phyloP scores from a whole-genome alignment of 2,888 invertebrate genomes.

The Mythimna impura region DNA sequence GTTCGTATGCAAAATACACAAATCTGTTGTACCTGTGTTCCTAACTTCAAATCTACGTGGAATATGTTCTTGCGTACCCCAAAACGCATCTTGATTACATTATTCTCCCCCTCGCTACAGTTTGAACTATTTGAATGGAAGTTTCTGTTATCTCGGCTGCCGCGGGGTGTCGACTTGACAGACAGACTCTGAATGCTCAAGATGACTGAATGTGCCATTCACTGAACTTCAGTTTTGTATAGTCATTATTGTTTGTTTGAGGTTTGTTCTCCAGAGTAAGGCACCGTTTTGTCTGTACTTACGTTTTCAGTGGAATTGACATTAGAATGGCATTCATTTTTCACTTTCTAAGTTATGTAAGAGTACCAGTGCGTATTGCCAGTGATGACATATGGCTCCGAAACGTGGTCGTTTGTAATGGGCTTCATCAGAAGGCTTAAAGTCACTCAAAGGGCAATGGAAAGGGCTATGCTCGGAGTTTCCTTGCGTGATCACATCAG shows the following conservation, averaged over 20 bases:
- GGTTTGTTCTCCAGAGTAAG: not conserved
- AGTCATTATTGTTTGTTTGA: constrained; percentile 12
- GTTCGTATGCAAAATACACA: not conserved
- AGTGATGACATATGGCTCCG: no score
- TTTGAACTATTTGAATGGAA: constrained; percentile 52
- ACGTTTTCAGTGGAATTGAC: not conserved
- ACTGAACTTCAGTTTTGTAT: constrained; percentile 26
- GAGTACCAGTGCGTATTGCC: no score
- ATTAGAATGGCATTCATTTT: no score
- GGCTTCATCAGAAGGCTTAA: no score
- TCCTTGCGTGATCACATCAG: no score
- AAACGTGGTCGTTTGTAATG: no score
- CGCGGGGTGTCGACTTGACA: constrained; percentile 64
- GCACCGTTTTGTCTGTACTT: not conserved
- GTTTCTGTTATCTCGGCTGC: constrained; percentile 57
- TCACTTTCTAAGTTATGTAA: no score
- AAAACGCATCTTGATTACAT: constrained; percentile 40
- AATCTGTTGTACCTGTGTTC: not conserved
- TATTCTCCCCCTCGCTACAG: constrained; percentile 21
- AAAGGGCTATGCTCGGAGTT: no score
- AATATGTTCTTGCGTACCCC: constrained; percentile 13
- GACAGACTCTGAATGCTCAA: constrained; percentile 50
- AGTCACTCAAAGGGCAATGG: no score
- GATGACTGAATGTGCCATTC: constrained; percentile 29
- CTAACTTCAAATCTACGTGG: not conserved